phyloP scores from a whole-genome alignment of 2,888 invertebrate species.

The Petrolisthes manimaculis region DNA sequence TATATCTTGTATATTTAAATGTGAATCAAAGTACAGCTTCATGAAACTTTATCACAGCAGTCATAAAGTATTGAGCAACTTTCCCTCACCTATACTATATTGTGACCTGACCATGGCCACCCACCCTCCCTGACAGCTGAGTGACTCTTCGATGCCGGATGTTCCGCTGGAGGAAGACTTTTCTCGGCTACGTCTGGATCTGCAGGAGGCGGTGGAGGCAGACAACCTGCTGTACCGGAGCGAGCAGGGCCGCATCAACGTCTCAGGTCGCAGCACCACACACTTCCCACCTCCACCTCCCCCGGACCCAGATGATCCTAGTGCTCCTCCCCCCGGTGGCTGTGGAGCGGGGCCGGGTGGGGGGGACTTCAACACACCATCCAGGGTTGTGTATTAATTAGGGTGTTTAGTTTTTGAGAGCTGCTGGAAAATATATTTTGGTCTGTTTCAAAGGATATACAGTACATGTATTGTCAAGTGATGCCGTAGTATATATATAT shows the following conservation, averaged over 20 bases:
- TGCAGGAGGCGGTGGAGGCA: constrained; percentile 52
- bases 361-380: constrained; percentile 47
- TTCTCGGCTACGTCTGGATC: constrained; percentile 44
- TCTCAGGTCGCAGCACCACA: constrained; percentile 7
- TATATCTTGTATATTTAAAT: too few relatives aligned
- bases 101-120: too few relatives aligned
- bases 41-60: too few relatives aligned
- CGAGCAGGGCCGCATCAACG: constrained; percentile 44
- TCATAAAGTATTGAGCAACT: too few relatives aligned
- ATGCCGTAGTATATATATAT: too few relatives aligned
- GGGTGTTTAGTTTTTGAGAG: not conserved
- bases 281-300: constrained; percentile 19
- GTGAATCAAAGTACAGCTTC: too few relatives aligned
- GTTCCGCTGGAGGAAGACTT: constrained; percentile 55
- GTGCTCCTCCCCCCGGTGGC: constrained; percentile 52
- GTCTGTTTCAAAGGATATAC: not conserved
- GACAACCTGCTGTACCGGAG: constrained; percentile 58
- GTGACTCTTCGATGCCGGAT: constrained; percentile 37
- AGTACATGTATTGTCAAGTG: not conserved
- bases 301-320: constrained; percentile 40
- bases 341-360: constrained; percentile 53
- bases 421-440: not conserved
- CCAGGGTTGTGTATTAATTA: constrained; percentile 47
- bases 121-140: constrained; percentile 23
- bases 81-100: too few relatives aligned